phyloP scores from a whole-genome alignment of 2,113 vertebrate species.

The Etheostoma spectabile region DNA sequence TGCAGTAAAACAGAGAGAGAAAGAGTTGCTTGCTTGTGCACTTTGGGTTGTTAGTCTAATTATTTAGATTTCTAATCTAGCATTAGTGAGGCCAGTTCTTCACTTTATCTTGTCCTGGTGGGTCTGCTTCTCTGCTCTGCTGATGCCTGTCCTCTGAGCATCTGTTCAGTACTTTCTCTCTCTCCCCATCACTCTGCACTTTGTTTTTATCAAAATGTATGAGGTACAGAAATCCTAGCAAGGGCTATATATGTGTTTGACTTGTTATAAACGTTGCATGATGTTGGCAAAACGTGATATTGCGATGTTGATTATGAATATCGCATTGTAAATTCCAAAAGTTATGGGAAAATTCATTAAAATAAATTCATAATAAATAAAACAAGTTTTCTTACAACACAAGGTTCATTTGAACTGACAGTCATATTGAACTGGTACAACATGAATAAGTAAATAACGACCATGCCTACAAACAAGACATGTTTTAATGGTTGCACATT shows the following conservation, averaged over 20 bases:
- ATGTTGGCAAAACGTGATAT: too few species aligned
- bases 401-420: too few species aligned
- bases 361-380: too few species aligned
- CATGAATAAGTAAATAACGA: too few species aligned
- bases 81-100: constrained; percentile 33
- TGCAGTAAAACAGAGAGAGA: constrained; percentile 24
- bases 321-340: too few species aligned
- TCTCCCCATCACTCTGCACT: constrained; percentile 2
- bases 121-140: constrained; percentile 47
- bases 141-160: constrained; percentile 53
- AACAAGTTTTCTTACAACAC: too few species aligned
- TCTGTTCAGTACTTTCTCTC: constrained; percentile 52
- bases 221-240: neutral
- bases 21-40: constrained; percentile 32
- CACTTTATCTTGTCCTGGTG: constrained; percentile 38
- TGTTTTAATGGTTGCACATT: too few species aligned
- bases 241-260: neutral
- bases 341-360: too few species aligned
- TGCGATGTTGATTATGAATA: too few species aligned
- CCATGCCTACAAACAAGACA: too few species aligned
- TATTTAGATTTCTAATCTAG: constrained; percentile 51
- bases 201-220: constrained; percentile 2
- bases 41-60: constrained; percentile 49
- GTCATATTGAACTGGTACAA: too few species aligned
- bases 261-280: neutral